Evolutionary conservation across 2,797 vertebrate species (phyloP), one percentile per base, ranked within the genome.

Genomic region (Paedocypris micromegethes): DNA sequence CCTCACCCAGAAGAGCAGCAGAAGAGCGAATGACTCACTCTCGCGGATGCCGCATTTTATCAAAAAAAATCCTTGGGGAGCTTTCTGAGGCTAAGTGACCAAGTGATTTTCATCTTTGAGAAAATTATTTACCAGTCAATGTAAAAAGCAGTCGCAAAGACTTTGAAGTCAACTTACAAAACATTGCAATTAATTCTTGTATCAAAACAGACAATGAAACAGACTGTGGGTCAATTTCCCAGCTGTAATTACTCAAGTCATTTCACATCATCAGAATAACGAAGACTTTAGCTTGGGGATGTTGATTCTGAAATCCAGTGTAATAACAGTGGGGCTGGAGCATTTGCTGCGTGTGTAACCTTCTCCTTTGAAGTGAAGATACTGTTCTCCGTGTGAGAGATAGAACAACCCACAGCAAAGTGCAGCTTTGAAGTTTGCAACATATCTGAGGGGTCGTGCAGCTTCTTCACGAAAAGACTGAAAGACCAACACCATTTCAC

Each of bases 311-410:
- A 72, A 55, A 23, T 23, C 56, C 53, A 3, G 7, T 23, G 43
- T 57, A 64, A 57, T 40, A 64, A 60, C 38, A 9, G 57, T 5
- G 5, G 44, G 50, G 51, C 68, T 61, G 55, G 72, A 72, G 53
- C 68, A 65, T 56, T 70, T 60, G 62, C 56, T 72, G 65, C 71
- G 72, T 66, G 67, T 72, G 61, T 77, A 78, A 78, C 70, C 72
- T 73, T 72, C 72, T 40, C 68, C 72, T 78, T 80, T 80, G 79
- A 80, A 75, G 77, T 73, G 51, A 57, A 67, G 72, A 73, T 75
- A 66, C 64, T 8, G 56, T 73, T 73, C 66, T 55, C 65, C 48
- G 9, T 9, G 47, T 58, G 58, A 64, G 68, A 51, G 58, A 66
- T 45, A 60, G 52, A 71, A 66, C 62, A 69, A 68, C 56, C 58